Percentiles rank a stretch among this genome's conserved stretches.
These are phyloP conservation scores for Hypomecis punctinalis DNA, from an alignment of 2,888 invertebrate genomes.

Conservation along the genomic window DNA sequence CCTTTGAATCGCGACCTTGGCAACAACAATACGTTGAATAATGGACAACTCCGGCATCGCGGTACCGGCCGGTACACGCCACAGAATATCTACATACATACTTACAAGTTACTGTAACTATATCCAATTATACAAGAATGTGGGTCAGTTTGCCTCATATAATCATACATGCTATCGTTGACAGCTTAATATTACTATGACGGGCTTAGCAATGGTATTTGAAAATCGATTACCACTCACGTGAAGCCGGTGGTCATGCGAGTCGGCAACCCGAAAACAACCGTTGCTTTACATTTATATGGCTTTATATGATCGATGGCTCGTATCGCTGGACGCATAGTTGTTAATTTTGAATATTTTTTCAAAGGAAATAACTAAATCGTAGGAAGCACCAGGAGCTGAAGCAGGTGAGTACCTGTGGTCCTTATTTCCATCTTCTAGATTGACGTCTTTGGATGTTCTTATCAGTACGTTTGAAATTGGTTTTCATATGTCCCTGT, in stretches of 20 bases:
- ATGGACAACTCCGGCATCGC: slow-evolving; percentile 21
- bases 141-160: slow-evolving; percentile 49
- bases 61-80: slow-evolving; percentile 38
- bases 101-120: slow-evolving; percentile 23
- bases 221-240: slow-evolving; percentile 35
- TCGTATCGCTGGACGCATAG: background rate
- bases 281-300: slow-evolving; percentile 12
- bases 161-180: slow-evolving; percentile 35
- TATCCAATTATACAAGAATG: slow-evolving; percentile 47
- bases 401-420: too few relatives aligned
- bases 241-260: slow-evolving; percentile 7
- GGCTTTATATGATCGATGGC: slow-evolving; percentile 10
- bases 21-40: slow-evolving; percentile 36
- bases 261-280: slow-evolving; percentile 5
- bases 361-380: too few relatives aligned
- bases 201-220: slow-evolving; percentile 28
- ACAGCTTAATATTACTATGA: slow-evolving; percentile 44
- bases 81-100: slow-evolving; percentile 1
- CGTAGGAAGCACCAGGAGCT: too few relatives aligned
- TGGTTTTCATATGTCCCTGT: too few relatives aligned
- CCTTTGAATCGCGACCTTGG: slow-evolving; percentile 36
- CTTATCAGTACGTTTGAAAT: too few relatives aligned
- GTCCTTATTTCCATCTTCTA: too few relatives aligned
- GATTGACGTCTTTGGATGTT: too few relatives aligned
- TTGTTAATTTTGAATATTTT: too few relatives aligned